Conservation (phyloP, 1,140 invertebrate genomes). For the Drosophila orosa region DNA sequence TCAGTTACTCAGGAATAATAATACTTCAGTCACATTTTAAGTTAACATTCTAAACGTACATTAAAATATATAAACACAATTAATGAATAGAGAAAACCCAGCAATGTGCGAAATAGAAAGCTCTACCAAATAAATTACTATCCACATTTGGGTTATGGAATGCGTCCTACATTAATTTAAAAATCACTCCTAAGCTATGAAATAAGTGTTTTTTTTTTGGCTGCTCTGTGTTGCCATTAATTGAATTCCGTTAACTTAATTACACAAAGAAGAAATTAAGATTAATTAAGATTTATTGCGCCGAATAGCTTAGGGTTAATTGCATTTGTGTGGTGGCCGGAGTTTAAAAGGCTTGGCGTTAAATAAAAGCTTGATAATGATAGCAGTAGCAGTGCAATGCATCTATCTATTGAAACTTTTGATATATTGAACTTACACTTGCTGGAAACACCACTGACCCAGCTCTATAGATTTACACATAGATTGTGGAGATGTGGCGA, state of each 20-base stretch:
- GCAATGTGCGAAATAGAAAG: not conserved
- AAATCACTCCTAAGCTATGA: constrained; percentile 32
- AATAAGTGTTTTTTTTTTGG: constrained; percentile 23
- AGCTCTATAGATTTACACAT: constrained; percentile 11
- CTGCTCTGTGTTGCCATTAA: constrained; percentile 28
- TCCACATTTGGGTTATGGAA: not conserved
- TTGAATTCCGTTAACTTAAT: constrained; percentile 51
- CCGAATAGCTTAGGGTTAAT: constrained; percentile 43
- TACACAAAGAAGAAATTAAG: constrained; percentile 46
- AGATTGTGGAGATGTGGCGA: not conserved
- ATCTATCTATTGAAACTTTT: constrained; percentile 7
- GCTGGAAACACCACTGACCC: constrained; percentile 1
- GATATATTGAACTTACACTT: constrained; percentile 16
- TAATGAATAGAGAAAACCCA: not conserved
- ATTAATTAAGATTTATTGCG: constrained; percentile 47
- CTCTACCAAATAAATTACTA: not conserved
- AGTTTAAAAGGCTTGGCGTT: constrained; percentile 36
- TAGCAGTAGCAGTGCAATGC: constrained; percentile 13
- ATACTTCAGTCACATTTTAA: not conserved
- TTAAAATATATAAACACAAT: not conserved
- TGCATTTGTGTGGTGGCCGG: constrained; percentile 27
- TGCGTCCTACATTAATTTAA: constrained; percentile 21
- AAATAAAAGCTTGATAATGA: constrained; percentile 34
- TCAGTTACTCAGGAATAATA: no score
- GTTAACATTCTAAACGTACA: not conserved